Conservation (phyloP, 2,888 invertebrate genomes). For the Pyrrhosoma nymphula region DNA sequence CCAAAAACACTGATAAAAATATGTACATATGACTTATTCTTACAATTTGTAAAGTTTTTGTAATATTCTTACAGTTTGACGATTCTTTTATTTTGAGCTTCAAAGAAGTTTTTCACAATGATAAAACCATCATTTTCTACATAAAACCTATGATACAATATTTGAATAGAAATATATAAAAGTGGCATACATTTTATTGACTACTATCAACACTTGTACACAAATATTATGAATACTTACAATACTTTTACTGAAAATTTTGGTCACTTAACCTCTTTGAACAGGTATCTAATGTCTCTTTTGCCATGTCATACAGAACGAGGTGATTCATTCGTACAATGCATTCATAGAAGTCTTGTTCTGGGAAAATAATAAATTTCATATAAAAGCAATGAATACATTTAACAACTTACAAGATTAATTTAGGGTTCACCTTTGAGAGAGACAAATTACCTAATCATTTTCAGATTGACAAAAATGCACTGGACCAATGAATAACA, state of each 20-base stretch:
- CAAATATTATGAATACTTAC: background rate
- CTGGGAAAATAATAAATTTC: background rate
- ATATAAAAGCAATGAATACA: background rate
- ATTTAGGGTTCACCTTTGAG: too few relatives aligned
- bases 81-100: background rate
- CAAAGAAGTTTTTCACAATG: background rate
- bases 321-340: background rate
- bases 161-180: background rate
- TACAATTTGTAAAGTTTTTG: background rate
- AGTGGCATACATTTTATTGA: background rate
- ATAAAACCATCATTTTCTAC: background rate
- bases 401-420: too few relatives aligned
- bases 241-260: background rate
- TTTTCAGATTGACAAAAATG: too few relatives aligned
- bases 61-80: too few relatives aligned
- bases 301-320: background rate
- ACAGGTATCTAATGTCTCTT: background rate
- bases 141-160: background rate
- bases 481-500: too few relatives aligned
- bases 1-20: background rate
- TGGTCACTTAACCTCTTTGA: background rate
- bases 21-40: background rate
- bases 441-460: too few relatives aligned
- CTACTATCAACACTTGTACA: too few relatives aligned
- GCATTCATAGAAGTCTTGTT: slow-evolving; percentile 1